Conservation (phyloP, 2,888 invertebrate species). For the Paralinhomoeus sp. region DNA sequence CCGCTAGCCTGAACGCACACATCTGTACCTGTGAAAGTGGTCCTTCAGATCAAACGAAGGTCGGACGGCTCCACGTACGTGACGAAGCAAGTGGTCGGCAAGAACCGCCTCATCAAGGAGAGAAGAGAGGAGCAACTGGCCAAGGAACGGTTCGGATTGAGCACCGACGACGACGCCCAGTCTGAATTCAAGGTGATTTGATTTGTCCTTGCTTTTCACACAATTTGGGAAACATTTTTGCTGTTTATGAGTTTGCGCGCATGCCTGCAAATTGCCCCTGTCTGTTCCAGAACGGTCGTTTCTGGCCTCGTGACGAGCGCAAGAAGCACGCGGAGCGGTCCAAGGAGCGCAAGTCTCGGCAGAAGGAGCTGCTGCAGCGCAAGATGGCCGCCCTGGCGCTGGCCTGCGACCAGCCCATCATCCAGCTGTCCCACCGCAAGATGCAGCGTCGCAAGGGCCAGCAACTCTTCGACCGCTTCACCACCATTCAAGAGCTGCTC, state of each 20-base stretch:
- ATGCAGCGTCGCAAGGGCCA: constrained; percentile 27
- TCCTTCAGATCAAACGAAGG: constrained; percentile 36
- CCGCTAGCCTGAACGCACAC: too few species aligned
- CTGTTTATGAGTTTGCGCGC: too few species aligned
- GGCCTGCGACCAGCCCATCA: constrained; percentile 21
- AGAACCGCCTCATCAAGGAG: constrained; percentile 43
- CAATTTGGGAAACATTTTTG: too few species aligned
- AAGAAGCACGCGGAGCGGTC: constrained; percentile 48
- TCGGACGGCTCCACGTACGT: constrained; percentile 54
- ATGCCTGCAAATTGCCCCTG: too few species aligned
- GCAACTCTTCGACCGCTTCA: constrained; percentile 35
- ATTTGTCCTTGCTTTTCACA: too few species aligned
- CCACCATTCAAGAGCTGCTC: constrained; percentile 38
- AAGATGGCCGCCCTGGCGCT: constrained; percentile 9
- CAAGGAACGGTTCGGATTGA: constrained; percentile 43
- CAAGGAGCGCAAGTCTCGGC: constrained; percentile 36
- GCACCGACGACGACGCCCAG: constrained; percentile 52
- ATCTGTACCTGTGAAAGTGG: too few species aligned
- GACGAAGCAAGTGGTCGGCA: constrained; percentile 44
- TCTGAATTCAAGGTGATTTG: constrained; percentile 47
- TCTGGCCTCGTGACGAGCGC: constrained; percentile 51
- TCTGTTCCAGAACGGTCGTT: constrained; percentile 37
- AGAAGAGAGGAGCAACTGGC: constrained; percentile 42
- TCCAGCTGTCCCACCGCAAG: constrained; percentile 34
- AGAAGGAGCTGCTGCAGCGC: constrained; percentile 26